A percentile compares a stretch with the other conserved stretches of the same genome.
Conservation (phyloP, 2,797 vertebrate genomes). For the Enteromius unitaeniatus region DNA sequence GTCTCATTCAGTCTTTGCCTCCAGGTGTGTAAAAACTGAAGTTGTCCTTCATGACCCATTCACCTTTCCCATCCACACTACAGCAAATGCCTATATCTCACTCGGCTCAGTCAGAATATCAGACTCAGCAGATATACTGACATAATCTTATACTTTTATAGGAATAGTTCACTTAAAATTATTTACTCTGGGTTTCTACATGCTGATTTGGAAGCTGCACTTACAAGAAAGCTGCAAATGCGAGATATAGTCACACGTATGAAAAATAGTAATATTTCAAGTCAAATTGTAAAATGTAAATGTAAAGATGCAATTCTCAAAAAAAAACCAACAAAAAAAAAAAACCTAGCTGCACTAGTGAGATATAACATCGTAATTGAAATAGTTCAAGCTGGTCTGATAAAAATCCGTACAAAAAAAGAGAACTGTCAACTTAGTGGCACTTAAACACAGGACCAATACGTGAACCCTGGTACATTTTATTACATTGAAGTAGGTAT, state of each 20-base stretch:
- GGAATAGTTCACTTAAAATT: not conserved
- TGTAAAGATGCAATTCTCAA: not conserved
- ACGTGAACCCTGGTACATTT: too few relatives aligned
- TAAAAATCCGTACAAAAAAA: too few relatives aligned
- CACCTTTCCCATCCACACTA: not conserved
- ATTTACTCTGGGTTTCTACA: too few relatives aligned
- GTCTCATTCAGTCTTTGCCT: constrained; percentile 16
- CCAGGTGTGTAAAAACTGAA: constrained; percentile 2
- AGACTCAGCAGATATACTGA: constrained; percentile 1
- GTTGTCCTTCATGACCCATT: constrained; percentile 13
- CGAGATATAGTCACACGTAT: not conserved
- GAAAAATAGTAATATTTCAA: not conserved
- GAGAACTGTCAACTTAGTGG: too few relatives aligned
- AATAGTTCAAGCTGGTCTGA: too few relatives aligned
- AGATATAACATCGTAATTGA: too few relatives aligned
- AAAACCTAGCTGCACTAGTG: too few relatives aligned
- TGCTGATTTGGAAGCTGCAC: too few relatives aligned
- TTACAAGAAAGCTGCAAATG: not conserved
- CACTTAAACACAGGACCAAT: too few relatives aligned
- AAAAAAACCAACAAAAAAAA: not conserved
- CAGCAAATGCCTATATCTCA: not conserved
- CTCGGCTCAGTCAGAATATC: not conserved
- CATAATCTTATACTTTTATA: not conserved
- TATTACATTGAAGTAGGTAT: too few relatives aligned
- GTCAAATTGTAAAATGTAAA: not conserved